phyloP scores from a whole-genome alignment of 1,140 invertebrate species.

The Habropoda laboriosa region DNA sequence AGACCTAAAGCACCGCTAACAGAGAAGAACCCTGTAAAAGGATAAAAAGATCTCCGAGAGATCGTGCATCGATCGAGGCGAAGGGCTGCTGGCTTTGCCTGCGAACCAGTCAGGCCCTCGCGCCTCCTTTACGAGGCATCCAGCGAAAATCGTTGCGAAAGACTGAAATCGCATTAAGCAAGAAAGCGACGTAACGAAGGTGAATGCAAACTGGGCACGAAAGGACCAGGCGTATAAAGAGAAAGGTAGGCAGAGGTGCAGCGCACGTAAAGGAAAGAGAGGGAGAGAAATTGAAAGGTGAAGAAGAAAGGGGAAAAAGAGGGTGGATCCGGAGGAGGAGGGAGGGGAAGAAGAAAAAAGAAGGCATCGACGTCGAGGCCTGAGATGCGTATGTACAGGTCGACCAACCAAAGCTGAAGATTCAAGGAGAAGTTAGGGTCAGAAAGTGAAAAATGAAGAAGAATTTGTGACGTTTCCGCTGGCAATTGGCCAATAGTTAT shows the following conservation, averaged over 20 bases:
- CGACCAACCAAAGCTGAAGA: too few species aligned
- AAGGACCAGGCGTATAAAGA: slow-evolving; percentile 10
- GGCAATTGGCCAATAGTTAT: too few species aligned
- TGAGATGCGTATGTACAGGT: slow-evolving; percentile 41
- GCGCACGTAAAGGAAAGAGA: not conserved
- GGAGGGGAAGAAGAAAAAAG: slow-evolving; percentile 33
- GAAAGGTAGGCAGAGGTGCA: slow-evolving; percentile 13
- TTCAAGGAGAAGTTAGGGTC: too few species aligned
- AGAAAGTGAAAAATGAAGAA: too few species aligned
- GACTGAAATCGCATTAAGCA: slow-evolving; percentile 62
- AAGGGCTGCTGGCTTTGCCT: not conserved
- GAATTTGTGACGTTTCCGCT: too few species aligned
- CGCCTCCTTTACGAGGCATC: slow-evolving; percentile 21
- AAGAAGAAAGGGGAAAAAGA: slow-evolving; percentile 12
- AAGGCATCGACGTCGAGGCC: slow-evolving; percentile 48
- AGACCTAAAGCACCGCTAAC: too few species aligned
- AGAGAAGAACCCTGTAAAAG: too few species aligned
- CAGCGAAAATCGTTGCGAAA: slow-evolving; percentile 56
- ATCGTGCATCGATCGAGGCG: not conserved
- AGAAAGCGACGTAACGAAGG: slow-evolving; percentile 58
- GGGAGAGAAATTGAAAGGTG: slow-evolving; percentile 5
- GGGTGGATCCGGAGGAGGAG: not conserved
- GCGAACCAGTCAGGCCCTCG: not conserved
- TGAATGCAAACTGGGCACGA: slow-evolving; percentile 55
- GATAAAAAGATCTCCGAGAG: not conserved